Evolutionary conservation across 2,888 invertebrate species (phyloP), one percentile per base, ranked within the genome.

Genomic region (Alviniconcha strummeri): DNA sequence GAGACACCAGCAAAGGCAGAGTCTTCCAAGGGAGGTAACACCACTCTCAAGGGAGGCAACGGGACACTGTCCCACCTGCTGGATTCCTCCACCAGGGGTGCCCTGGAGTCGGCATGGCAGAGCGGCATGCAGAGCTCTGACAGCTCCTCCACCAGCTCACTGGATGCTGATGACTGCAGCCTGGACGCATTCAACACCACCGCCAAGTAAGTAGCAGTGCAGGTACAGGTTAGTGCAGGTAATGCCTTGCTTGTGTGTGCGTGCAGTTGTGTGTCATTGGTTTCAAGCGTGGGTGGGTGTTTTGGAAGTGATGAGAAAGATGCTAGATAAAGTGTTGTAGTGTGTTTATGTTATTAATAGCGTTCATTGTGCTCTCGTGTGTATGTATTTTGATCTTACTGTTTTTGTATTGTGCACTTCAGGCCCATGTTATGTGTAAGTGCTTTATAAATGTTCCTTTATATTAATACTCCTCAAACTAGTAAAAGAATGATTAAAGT

Each of bases 71-170:
- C 81, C 19, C 74, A 64, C 52, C 64, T 81, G 56, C 64, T 82
- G 71, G 56, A 82, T 54, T 71, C 71, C 55, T 77, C 71, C 69
- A 67, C 79, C 64, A 79, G 84, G 67, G 76, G 79, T 19, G 79
- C 82, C n/a, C 80, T 87, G 71, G 84, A 85, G 80, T 60, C 67
- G 9, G 84, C 80, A 3, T 87, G 87, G 87, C 84, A 85, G 72
- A 85, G 78, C 78, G 87, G 87, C 8, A 83, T 87, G 84, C 55
- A 81, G 17, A 74, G 80, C 76, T 85, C 85, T 3, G 77, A 76
- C 74, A 83, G 82, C 36, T 85, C 86, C 5, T 86, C 86, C 8
- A 64, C 56, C 36, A 85, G 84, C 57, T 87, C 87, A 7, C 77
- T 86, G 19, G 85, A 84, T 55, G 83, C 83, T 13, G 82, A 71